Evolutionary conservation across 2,888 invertebrate genomes (phyloP).

Genomic region (Cyaniris semiargus): DNA sequence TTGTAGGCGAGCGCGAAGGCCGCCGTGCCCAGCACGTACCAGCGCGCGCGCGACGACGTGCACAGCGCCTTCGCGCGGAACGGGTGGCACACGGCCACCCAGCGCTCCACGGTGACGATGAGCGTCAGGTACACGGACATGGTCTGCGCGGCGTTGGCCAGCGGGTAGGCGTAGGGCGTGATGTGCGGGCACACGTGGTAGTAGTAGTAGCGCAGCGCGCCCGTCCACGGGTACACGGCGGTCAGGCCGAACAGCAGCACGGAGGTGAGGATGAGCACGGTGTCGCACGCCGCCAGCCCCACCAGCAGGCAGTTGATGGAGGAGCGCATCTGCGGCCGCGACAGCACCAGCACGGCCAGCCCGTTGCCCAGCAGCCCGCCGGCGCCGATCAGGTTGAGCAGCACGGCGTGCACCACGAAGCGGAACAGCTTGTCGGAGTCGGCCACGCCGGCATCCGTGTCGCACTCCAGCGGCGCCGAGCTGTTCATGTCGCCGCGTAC

Average conservation of each 20-base stretch:
- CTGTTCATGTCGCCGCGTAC: conserved; percentile 51
- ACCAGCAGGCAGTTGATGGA: conserved; percentile 97
- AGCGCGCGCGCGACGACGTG: conserved; percentile 91
- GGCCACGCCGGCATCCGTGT: conserved; percentile 63
- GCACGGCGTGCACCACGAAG: conserved; percentile 90
- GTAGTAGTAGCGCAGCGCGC: conserved; percentile 87
- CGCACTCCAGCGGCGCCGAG: conserved; percentile 55
- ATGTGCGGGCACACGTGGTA: conserved; percentile 90
- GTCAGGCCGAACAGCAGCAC: conserved; percentile 92
- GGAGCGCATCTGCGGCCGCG: conserved; percentile 96
- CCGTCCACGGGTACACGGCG: conserved; percentile 91
- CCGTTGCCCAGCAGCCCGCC: conserved; percentile 94
- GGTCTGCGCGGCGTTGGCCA: conserved; percentile 94
- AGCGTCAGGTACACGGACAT: conserved; percentile 95
- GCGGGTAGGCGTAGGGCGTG: conserved; percentile 89
- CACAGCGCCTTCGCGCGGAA: conserved; percentile 93
- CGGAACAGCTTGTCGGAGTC: conserved; percentile 83
- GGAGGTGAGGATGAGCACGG: conserved; percentile 92
- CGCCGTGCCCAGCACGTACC: conserved; percentile 91
- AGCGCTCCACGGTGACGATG: conserved; percentile 95
- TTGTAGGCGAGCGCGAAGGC: conserved; percentile 92
- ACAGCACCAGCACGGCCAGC: conserved; percentile 93
- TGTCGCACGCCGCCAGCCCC: conserved; percentile 96
- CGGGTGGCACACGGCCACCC: conserved; percentile 96
- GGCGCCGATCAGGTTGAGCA: conserved; percentile 89